A percentile compares a stretch with the other conserved stretches of the same genome.
Conservation (phyloP, 2,888 invertebrate species). For the Caenorhabditis sp. region DNA sequence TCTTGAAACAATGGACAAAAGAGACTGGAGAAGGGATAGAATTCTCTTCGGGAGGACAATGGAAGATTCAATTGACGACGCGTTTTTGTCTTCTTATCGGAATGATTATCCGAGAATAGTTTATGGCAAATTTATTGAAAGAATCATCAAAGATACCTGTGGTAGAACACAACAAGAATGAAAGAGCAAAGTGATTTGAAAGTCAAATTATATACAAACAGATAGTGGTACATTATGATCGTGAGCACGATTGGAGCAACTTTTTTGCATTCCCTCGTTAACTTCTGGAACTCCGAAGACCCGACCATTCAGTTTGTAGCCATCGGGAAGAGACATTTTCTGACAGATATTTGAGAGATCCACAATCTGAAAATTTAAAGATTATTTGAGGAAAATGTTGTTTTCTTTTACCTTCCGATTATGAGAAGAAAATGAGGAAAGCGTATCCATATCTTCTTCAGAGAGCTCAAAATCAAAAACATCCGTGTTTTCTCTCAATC, state of each 20-base stretch:
- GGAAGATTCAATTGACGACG: slow-evolving; percentile 27
- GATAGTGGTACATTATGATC: slow-evolving; percentile 31
- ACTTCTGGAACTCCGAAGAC: slow-evolving; percentile 69
- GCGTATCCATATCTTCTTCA: slow-evolving; percentile 69
- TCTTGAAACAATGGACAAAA: slow-evolving; percentile 61
- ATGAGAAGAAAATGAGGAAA: slow-evolving; percentile 75
- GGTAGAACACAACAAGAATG: slow-evolving; percentile 33
- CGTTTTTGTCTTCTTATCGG: slow-evolving; percentile 35
- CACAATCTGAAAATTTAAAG: slow-evolving; percentile 73
- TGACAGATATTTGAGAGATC: slow-evolving; percentile 80
- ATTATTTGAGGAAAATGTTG: neutral
- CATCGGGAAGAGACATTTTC: slow-evolving; percentile 83
- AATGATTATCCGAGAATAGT: slow-evolving; percentile 49
- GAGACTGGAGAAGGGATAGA: slow-evolving; percentile 42
- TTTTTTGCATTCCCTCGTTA: slow-evolving; percentile 13
- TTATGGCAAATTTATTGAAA: slow-evolving; percentile 57
- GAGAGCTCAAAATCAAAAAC: slow-evolving; percentile 82
- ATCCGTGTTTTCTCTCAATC: slow-evolving; percentile 83
- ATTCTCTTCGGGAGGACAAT: slow-evolving; percentile 22
- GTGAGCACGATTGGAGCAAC: slow-evolving; percentile 53
- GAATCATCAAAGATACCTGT: slow-evolving; percentile 46
- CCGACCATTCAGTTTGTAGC: slow-evolving; percentile 72
- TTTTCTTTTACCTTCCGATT: slow-evolving; percentile 60
- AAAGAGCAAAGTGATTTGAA: neutral
- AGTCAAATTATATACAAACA: slow-evolving; percentile 36